Evolutionary conservation across 1,140 invertebrate genomes (phyloP), one percentile per base, ranked within the genome.

Genomic region (Drosophila sturtevanti): DNA sequence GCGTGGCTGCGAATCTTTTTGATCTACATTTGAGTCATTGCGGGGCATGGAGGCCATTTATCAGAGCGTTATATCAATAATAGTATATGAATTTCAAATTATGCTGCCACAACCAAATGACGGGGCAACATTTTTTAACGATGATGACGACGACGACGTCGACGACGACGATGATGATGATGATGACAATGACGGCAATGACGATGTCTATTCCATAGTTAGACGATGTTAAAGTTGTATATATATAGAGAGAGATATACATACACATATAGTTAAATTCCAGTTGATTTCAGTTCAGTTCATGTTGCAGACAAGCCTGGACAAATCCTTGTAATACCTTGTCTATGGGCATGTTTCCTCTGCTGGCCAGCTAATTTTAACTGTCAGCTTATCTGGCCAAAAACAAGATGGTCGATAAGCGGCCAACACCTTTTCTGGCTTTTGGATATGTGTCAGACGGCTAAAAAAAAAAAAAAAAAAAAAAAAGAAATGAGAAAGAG

Each of bases 261-360:
- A n/a, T n/a, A n/a, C n/a, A n/a, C n/a, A n/a, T n/a, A n/a, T 41
- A 41, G 5, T 41, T 7, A 14, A 5, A 41, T 14, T 44, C 41
- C 14, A 41, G 14, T 41, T 7, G 14, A 14, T 6, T 16, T 44
- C 41, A 9, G 41, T 44, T 44, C 34, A 52, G 54, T 64, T 54
- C 64, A 77, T 72, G 67, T 77, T 65, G 77, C 63, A 52, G 64
- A 58, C 12, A 16, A 21, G 24, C 22, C 16, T 11, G 37, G 69
- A 66, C 63, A 86, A 87, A 87, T 87, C 82, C 82, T 87, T 87
- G 82, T 87, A 87, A 87, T 87, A 58, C 82, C 82, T 82, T 86
- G 82, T 87, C 82, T 87, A 77, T 87, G 81, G 74, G 66, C 81
- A 85, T 85, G 81, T 86, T 86, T 85, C 81, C 81, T 70, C 73